phyloP scores from a whole-genome alignment of 1,140 invertebrate species.

The Drosophila obscura region DNA sequence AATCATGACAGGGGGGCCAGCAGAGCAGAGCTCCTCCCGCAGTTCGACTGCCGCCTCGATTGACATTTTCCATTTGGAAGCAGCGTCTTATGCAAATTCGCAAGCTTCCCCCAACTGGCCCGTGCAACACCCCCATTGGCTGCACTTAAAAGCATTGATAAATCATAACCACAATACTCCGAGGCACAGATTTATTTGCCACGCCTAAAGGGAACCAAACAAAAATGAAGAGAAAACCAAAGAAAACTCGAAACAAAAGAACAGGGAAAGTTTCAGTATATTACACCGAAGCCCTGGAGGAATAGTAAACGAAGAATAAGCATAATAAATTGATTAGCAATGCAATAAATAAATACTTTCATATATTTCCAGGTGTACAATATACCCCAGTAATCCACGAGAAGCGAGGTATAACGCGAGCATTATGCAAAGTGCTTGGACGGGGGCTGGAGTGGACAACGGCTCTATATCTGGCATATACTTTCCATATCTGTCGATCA shows the following conservation, averaged over 20 bases:
- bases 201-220: slow-evolving; percentile 3
- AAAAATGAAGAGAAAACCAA: not conserved
- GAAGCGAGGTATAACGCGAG: no score
- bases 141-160: slow-evolving; percentile 80
- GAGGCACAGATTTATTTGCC: slow-evolving; percentile 50
- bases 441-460: slow-evolving; percentile 1
- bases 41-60: slow-evolving; percentile 52
- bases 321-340: no score
- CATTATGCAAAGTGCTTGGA: slow-evolving; percentile 15
- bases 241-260: no score
- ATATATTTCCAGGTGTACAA: no score
- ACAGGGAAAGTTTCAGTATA: no score
- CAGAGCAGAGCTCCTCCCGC: slow-evolving; percentile 5
- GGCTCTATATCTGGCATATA: not conserved
- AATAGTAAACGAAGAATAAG: no score
- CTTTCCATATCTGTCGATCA: slow-evolving; percentile 7
- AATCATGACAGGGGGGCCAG: slow-evolving; percentile 46
- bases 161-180: slow-evolving; percentile 69
- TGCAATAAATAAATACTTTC: no score
- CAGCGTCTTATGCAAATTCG: slow-evolving; percentile 69
- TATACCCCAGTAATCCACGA: no score
- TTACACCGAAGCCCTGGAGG: no score
- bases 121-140: slow-evolving; percentile 40
- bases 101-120: not conserved
- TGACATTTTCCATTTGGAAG: slow-evolving; percentile 73